Conservation (phyloP, 2,797 vertebrate genomes). For the Eospalax fontanierii region DNA sequence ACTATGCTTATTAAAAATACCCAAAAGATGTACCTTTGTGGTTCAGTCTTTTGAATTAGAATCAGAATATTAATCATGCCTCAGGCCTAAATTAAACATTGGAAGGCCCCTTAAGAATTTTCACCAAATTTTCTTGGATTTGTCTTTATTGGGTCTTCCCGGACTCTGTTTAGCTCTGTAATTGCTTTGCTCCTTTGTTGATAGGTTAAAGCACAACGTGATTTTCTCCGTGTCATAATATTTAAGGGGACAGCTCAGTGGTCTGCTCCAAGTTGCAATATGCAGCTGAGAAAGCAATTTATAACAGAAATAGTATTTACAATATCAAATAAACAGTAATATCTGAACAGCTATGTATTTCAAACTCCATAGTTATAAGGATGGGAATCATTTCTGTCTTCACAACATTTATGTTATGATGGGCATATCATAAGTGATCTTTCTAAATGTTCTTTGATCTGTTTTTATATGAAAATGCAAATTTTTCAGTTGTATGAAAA, state of each 20-base stretch:
- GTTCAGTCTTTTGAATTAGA: constrained; percentile 93
- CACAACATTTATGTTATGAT: constrained; percentile 67
- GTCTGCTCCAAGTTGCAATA: constrained; percentile 83
- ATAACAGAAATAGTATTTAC: constrained; percentile 76
- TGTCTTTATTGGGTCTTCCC: constrained; percentile 93
- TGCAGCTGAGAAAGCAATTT: constrained; percentile 87
- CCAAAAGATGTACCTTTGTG: constrained; percentile 94
- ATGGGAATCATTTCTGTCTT: constrained; percentile 65
- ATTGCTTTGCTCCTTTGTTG: constrained; percentile 94
- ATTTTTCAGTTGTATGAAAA: constrained; percentile 4
- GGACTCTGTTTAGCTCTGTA: constrained; percentile 92
- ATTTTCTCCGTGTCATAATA: constrained; percentile 91
- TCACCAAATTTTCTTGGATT: constrained; percentile 93
- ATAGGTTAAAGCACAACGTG: constrained; percentile 91
- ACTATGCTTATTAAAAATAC: constrained; percentile 94
- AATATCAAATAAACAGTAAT: constrained; percentile 52
- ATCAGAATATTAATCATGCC: constrained; percentile 95
- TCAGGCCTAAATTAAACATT: constrained; percentile 93
- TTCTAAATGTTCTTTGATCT: constrained; percentile 26
- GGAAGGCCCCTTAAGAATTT: constrained; percentile 93
- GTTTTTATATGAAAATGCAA: constrained; percentile 9
- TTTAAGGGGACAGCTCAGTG: constrained; percentile 89
- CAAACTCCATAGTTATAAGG: constrained; percentile 50
- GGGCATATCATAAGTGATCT: constrained; percentile 34
- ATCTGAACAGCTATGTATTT: constrained; percentile 66